A percentile compares a stretch with the other conserved stretches of the same genome.
Conservation (phyloP, 2,888 invertebrate species). For the Pyrrhosoma nymphula region DNA sequence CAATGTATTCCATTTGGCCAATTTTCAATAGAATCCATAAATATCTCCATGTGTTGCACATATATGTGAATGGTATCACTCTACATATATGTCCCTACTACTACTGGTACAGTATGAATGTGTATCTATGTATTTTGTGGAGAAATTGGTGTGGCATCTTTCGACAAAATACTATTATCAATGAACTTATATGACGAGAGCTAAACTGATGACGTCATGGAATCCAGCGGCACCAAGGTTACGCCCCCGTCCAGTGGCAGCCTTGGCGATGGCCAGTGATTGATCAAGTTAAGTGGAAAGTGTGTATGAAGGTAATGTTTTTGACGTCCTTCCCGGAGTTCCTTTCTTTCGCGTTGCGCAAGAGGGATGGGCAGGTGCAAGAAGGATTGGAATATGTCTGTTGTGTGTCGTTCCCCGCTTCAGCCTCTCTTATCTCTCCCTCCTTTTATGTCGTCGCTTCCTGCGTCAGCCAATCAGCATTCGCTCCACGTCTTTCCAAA, state of each 20-base stretch:
- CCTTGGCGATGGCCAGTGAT: neutral
- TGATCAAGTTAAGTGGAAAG: neutral
- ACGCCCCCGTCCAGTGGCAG: neutral
- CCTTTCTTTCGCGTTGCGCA: neutral
- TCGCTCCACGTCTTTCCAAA: neutral
- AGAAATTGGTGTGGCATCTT: too few relatives aligned
- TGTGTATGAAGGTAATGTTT: neutral
- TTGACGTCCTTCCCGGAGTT: neutral
- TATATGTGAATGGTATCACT: too few relatives aligned
- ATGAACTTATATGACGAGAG: neutral
- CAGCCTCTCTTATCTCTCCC: neutral
- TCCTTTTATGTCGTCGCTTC: neutral
- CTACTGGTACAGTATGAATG: too few relatives aligned
- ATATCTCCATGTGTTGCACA: too few relatives aligned
- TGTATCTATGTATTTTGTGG: too few relatives aligned
- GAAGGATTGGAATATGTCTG: neutral
- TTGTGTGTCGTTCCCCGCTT: neutral
- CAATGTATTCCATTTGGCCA: too few relatives aligned
- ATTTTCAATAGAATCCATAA: too few relatives aligned
- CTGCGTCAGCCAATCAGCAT: neutral
- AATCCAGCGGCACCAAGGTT: neutral
- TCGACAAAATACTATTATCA: too few relatives aligned
- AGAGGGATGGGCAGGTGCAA: neutral
- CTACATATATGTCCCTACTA: too few relatives aligned
- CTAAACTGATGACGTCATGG: neutral